These are phyloP conservation scores for Murina feae DNA, from an alignment of 2,113 vertebrate genomes.

Conservation along the genomic window DNA sequence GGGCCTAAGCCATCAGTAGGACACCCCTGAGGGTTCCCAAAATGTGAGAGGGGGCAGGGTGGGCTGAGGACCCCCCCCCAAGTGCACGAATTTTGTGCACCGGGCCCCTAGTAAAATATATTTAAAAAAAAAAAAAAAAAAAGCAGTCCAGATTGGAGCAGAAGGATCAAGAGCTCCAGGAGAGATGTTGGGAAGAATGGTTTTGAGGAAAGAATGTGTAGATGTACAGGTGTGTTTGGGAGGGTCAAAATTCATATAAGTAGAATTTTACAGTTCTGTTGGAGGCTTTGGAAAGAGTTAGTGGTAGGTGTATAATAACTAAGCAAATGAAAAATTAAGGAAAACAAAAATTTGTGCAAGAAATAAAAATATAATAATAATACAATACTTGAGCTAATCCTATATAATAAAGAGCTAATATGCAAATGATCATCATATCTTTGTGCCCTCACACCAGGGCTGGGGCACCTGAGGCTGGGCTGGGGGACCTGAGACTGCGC, in stretches of 20 bases:
- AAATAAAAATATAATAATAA: neutral
- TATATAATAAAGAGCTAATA: too few species aligned
- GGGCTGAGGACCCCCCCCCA: too few species aligned
- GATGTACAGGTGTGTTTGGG: neutral
- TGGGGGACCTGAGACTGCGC: too few species aligned
- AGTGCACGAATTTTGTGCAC: too few species aligned
- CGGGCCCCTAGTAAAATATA: too few species aligned
- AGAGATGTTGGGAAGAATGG: neutral
- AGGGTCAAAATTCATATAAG: neutral
- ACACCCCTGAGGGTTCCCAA: too few species aligned
- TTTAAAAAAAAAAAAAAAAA: too few species aligned
- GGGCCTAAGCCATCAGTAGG: too few species aligned
- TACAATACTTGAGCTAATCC: neutral
- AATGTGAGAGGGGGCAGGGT: too few species aligned
- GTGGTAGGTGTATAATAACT: neutral
- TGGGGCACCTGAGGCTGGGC: too few species aligned
- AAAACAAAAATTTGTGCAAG: neutral
- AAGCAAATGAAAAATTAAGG: constrained; percentile 3
- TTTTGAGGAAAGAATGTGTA: neutral
- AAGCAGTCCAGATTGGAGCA: neutral
- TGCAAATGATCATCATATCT: too few species aligned
- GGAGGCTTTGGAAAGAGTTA: neutral
- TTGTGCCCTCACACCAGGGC: too few species aligned
- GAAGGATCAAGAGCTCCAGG: neutral
- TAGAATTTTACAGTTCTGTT: neutral